Conservation (phyloP, 1,140 invertebrate genomes). For the Cyphomyrmex costatus region DNA sequence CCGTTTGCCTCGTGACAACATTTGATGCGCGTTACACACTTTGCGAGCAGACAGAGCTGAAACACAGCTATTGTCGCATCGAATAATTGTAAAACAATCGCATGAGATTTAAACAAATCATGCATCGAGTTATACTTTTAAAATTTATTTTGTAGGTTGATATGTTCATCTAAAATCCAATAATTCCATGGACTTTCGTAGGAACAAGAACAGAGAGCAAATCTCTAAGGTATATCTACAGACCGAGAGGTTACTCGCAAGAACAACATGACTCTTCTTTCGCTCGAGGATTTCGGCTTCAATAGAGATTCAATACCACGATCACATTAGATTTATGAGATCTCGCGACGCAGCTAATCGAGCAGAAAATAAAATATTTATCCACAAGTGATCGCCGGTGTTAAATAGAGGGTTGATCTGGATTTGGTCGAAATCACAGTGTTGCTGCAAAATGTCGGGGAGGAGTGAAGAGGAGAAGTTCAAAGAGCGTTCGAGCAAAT, state of each 20-base stretch:
- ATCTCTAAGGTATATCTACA: not conserved
- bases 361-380: slow-evolving; percentile 21
- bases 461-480: not conserved
- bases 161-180: not conserved
- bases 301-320: too few species aligned
- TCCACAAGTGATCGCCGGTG: not conserved
- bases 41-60: slow-evolving; percentile 18
- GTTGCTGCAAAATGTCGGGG: not conserved
- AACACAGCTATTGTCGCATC: slow-evolving; percentile 10
- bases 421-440: not conserved
- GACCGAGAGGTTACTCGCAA: not conserved
- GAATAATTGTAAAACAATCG: not conserved
- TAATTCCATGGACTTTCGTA: not conserved
- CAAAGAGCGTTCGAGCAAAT: slow-evolving; percentile 68
- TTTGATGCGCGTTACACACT: not conserved
- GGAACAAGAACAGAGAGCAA: not conserved
- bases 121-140: not conserved
- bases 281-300: too few species aligned
- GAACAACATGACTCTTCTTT: not conserved
- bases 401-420: slow-evolving; percentile 22
- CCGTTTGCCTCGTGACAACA: slow-evolving; percentile 29
- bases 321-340: not conserved
- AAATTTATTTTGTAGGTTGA: not conserved
- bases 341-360: not conserved
- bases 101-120: not conserved